A percentile compares a stretch with the other conserved stretches of the same genome.
Evolutionary conservation across 2,113 vertebrate genomes (phyloP).

Genomic region (Corythoichthys haematopterus): DNA sequence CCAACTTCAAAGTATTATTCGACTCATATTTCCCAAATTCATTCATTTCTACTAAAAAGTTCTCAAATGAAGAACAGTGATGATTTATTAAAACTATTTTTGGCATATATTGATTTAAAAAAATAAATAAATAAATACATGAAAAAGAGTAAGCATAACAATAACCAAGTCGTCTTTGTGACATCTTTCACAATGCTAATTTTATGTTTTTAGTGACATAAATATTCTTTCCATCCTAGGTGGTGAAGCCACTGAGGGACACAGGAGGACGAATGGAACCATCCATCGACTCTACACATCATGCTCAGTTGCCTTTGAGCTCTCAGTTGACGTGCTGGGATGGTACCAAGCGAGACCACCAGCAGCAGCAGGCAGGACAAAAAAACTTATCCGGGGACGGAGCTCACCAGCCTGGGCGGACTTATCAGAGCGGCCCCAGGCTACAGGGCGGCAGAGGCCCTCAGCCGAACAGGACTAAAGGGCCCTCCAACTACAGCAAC

Average conservation of each 20-base stretch:
- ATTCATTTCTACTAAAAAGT: no score
- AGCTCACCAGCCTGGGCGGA: constrained; percentile 64
- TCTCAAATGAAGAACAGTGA: no score
- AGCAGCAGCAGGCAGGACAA: constrained; percentile 46
- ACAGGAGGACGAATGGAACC: constrained; percentile 49
- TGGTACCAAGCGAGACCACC: constrained; percentile 55
- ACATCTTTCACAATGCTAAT: no score
- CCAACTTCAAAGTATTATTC: no score
- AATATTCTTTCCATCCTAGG: constrained; percentile 54
- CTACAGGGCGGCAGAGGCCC: constrained; percentile 59
- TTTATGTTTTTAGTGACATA: no score
- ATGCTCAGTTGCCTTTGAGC: constrained; percentile 57
- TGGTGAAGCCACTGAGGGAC: constrained; percentile 80
- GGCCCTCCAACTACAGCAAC: constrained; percentile 59
- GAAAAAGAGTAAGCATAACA: no score
- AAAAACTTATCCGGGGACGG: constrained; percentile 56
- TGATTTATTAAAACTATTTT: no score
- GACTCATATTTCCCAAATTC: no score
- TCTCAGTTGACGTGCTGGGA: constrained; percentile 69
- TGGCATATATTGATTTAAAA: no score
- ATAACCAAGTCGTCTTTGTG: no score
- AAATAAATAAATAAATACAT: no score
- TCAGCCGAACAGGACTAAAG: constrained; percentile 76
- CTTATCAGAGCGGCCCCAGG: constrained; percentile 64
- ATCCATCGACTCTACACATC: constrained; percentile 60